Base-by-base conservation (phyloP, 37 sponge, comb jelly and placozoan genomes). In the Bolinopsis microptera region DNA sequence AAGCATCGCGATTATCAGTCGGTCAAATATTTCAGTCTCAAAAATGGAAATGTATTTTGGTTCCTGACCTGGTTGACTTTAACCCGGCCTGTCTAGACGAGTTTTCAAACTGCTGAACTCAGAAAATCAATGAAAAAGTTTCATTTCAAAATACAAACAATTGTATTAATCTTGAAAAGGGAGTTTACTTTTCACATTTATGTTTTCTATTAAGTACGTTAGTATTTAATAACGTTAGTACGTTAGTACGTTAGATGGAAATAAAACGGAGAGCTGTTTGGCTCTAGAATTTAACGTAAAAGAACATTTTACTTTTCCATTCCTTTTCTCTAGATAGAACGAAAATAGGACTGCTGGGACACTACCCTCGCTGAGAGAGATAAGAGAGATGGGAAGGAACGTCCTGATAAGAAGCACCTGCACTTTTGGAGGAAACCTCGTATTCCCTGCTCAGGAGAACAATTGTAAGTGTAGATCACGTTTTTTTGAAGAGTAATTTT, bases 261-360 rank as follows among this genome's bases (percentile, higher is more conserved):
- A n/a, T n/a, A n/a, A n/a, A n/a, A n/a, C n/a, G n/a, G n/a, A n/a
- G n/a, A n/a, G n/a, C n/a, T n/a, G n/a, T n/a, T n/a, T n/a, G n/a
- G n/a, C n/a, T n/a, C n/a, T n/a, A n/a, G n/a, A n/a, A n/a, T n/a
- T n/a, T n/a, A n/a, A n/a, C n/a, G n/a, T 13, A 48, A 48, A 48
- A 48, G 80, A 77, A 77, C 37, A 77, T 16, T 32, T 86, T 86
- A 41, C 90, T 86, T 86, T 86, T 30, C 90, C 61, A 30, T 86
- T 26, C 30, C 32, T 86, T 86, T 27, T 21, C 35, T 86, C 90
- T 86, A 86, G 90, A 86, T 86, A 86, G 90, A 86, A 86, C 36
- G 90, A 24, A 9, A 34, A 39, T 48, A 86, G 75, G 61, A 48
- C 61, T 48, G 61, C 34, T 5, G 36, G 5, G 0, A 16, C 80